Conservation (phyloP, 2,113 vertebrate genomes). For the Clarias macrocephalus region DNA sequence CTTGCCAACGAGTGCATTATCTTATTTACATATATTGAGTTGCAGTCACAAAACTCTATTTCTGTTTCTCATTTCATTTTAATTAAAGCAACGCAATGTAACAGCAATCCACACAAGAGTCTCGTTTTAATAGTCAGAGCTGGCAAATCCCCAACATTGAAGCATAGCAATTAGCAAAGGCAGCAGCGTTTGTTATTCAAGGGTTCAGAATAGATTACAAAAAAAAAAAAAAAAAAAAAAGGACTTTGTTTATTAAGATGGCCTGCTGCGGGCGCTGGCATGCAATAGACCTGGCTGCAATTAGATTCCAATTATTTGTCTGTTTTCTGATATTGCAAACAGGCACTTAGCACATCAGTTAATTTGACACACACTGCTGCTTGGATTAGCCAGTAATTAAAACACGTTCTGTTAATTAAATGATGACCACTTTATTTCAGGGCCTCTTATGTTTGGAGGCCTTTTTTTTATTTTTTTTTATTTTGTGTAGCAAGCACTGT, state of each 20-base stretch:
- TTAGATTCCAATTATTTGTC: constrained; percentile 99
- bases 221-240: constrained; percentile 7
- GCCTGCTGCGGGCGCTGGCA: constrained; percentile 97
- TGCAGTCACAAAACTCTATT: constrained; percentile 87
- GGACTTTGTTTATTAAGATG: constrained; percentile 98
- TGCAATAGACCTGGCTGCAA: constrained; percentile 99
- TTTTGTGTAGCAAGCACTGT: constrained; percentile 85
- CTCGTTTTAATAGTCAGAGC: constrained; percentile 90
- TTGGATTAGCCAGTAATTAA: constrained; percentile 99
- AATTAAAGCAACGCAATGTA: constrained; percentile 90
- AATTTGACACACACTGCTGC: constrained; percentile 99
- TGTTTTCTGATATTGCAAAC: constrained; percentile 99
- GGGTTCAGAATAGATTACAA: constrained; percentile 87
- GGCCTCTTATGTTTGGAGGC: constrained; percentile 92
- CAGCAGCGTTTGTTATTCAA: constrained; percentile 98
- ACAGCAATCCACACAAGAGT: constrained; percentile 93
- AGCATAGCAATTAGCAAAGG: constrained; percentile 94
- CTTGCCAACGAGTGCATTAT: constrained; percentile 80
- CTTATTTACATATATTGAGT: constrained; percentile 88
- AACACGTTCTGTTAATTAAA: constrained; percentile 99
- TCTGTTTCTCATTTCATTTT: constrained; percentile 92
- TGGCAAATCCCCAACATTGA: constrained; percentile 96
- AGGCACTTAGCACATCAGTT: constrained; percentile 99
- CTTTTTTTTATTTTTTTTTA: constrained; percentile 52
- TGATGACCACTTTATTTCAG: constrained; percentile 99